phyloP scores from a whole-genome alignment of 1,140 invertebrate genomes.

The Bradysia coprophila region DNA sequence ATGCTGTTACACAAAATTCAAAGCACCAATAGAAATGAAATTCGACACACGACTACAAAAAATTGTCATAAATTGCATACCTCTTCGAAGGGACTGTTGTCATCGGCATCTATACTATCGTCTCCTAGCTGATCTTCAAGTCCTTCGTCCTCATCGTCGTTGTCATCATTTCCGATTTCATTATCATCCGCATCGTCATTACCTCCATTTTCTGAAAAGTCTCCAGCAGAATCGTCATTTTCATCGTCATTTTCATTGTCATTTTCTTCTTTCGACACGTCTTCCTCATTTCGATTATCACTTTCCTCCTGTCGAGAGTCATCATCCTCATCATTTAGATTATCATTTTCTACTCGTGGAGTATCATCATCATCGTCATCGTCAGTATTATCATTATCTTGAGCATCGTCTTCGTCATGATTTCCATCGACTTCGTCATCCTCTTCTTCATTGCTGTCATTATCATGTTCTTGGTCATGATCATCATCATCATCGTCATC shows the following conservation, averaged over 20 bases:
- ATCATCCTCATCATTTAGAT: constrained; percentile 20
- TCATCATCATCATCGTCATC: constrained; percentile 9
- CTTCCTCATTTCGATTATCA: constrained; percentile 8
- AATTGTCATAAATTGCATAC: constrained; percentile 4
- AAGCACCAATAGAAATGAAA: not conserved
- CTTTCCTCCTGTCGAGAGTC: constrained; percentile 18
- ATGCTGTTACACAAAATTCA: not conserved
- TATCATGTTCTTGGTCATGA: constrained; percentile 15
- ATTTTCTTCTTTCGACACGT: not conserved
- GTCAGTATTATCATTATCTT: constrained; percentile 13
- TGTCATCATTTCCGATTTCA: constrained; percentile 15
- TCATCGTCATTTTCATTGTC: constrained; percentile 11
- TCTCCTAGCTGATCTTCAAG: constrained; percentile 10
- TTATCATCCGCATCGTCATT: constrained; percentile 18
- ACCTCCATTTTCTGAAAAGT: constrained; percentile 22
- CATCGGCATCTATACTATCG: constrained; percentile 10
- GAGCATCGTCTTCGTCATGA: constrained; percentile 24
- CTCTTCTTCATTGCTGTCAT: constrained; percentile 18
- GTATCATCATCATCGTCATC: constrained; percentile 10
- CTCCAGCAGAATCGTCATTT: constrained; percentile 10
- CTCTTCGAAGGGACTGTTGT: constrained; percentile 11
- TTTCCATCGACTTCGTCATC: constrained; percentile 40
- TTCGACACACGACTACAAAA: not conserved
- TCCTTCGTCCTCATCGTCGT: constrained; percentile 9
- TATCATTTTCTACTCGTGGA: constrained; percentile 8